Evolutionary conservation across 2,797 vertebrate species (phyloP).

Genomic region (Urocyon cinereoargenteus): DNA sequence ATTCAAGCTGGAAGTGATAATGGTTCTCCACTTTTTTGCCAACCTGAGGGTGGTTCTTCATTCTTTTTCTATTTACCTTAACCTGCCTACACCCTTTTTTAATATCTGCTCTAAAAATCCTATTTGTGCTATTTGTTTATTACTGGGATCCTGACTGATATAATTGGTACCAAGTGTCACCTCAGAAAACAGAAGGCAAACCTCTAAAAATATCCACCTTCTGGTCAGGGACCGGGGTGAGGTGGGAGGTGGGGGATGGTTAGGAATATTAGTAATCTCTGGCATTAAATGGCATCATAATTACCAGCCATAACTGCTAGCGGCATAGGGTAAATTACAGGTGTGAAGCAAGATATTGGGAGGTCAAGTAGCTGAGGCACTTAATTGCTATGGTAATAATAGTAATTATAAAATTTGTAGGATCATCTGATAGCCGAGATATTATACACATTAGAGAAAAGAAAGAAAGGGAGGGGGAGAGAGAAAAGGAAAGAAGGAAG

Average conservation of each 20-base stretch:
- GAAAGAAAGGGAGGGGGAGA: no score
- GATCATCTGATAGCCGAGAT: background rate
- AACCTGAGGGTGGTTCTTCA: background rate
- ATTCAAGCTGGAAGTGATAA: background rate
- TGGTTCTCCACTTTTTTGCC: background rate
- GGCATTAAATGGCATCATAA: background rate
- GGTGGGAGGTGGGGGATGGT: background rate
- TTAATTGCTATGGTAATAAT: background rate
- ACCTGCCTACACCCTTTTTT: background rate
- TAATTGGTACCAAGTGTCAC: background rate
- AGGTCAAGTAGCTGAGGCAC: background rate
- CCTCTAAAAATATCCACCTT: background rate
- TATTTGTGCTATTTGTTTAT: background rate
- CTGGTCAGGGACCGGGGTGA: no score
- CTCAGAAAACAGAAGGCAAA: background rate
- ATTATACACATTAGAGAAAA: background rate
- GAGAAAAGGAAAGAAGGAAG: rapidly evolving
- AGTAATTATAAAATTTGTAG: background rate
- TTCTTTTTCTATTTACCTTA: background rate
- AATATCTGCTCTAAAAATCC: background rate
- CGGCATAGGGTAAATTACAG: background rate
- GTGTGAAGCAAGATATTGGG: background rate
- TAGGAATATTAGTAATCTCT: background rate
- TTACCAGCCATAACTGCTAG: background rate
- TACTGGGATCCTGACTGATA: background rate